Evolutionary conservation across 1,140 invertebrate genomes (phyloP).

Genomic region (Drosophila hydei): DNA sequence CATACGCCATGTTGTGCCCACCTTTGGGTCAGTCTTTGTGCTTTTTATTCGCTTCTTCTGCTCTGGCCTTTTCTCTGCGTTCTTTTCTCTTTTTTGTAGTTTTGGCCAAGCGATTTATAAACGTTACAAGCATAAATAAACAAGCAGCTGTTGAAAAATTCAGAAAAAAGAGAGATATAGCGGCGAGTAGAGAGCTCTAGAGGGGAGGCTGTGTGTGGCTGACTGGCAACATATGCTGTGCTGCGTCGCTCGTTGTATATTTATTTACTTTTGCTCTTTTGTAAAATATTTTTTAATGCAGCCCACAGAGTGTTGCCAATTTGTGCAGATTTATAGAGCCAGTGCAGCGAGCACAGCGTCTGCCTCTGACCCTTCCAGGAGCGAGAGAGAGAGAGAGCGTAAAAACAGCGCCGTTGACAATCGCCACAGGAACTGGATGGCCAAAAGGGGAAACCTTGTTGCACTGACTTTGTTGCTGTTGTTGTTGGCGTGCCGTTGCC

Average conservation of each 20-base stretch:
- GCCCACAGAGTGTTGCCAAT: conserved; percentile 78
- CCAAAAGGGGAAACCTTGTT: conserved; percentile 52
- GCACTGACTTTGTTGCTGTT: conserved; percentile 35
- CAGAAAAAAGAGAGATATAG: conserved; percentile 16
- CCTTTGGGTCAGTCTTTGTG: conserved; percentile 61
- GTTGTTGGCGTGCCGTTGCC: conserved; percentile 41
- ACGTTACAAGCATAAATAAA: conserved; percentile 81
- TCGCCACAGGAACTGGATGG: conserved; percentile 71
- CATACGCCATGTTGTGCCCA: conserved; percentile 63
- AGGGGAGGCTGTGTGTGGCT: neutral
- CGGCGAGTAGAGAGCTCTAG: neutral
- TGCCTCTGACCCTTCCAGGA: neutral
- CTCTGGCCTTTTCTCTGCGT: neutral
- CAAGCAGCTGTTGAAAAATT: conserved; percentile 68
- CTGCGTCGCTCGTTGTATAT: conserved; percentile 55
- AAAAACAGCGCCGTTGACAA: conserved; percentile 71
- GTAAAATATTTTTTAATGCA: conserved; percentile 82
- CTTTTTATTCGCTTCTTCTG: conserved; percentile 28
- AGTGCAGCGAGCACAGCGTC: conserved; percentile 19
- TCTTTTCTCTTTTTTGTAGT: conserved; percentile 15
- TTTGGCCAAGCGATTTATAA: conserved; percentile 75
- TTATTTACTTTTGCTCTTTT: conserved; percentile 80
- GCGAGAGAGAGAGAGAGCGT: neutral
- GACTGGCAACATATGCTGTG: conserved; percentile 70
- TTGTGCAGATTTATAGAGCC: conserved; percentile 80